Conservation (phyloP, 2,888 invertebrate species). For the Thecocarcelia acutangulata region DNA sequence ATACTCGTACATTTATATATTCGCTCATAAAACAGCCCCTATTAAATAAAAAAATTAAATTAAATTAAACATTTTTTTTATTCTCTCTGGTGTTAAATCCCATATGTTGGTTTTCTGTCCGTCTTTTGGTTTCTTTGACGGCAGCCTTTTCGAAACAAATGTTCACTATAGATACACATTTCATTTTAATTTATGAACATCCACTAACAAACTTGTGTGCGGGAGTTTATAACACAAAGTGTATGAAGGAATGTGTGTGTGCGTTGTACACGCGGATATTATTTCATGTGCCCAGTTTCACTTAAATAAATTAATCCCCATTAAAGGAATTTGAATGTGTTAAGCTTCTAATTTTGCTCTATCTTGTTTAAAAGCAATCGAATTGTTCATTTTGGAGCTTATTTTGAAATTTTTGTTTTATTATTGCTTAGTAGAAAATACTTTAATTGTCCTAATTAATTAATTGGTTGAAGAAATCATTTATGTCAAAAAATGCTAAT, state of each 20-base stretch:
- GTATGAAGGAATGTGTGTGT: background rate
- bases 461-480: slow-evolving; percentile 25
- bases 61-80: background rate
- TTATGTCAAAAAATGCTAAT: slow-evolving; percentile 36
- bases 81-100: background rate
- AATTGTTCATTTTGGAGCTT: no score
- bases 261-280: background rate
- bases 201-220: slow-evolving; percentile 9
- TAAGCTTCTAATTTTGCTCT: background rate
- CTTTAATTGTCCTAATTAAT: slow-evolving; percentile 44
- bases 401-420: background rate
- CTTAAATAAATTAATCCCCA: slow-evolving; percentile 27
- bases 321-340: background rate
- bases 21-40: slow-evolving; percentile 5
- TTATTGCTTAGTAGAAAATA: no score
- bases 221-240: background rate
- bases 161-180: slow-evolving; percentile 14
- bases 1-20: no score
- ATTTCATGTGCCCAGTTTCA: slow-evolving; percentile 30
- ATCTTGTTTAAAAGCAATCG: no score
- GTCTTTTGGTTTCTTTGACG: slow-evolving; percentile 29
- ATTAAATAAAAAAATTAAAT: background rate
- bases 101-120: slow-evolving; percentile 27
- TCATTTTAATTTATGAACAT: slow-evolving; percentile 10
- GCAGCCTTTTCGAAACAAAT: slow-evolving; percentile 8